Conservation (phyloP, 2,113 vertebrate genomes). For the Gulo gulo region DNA sequence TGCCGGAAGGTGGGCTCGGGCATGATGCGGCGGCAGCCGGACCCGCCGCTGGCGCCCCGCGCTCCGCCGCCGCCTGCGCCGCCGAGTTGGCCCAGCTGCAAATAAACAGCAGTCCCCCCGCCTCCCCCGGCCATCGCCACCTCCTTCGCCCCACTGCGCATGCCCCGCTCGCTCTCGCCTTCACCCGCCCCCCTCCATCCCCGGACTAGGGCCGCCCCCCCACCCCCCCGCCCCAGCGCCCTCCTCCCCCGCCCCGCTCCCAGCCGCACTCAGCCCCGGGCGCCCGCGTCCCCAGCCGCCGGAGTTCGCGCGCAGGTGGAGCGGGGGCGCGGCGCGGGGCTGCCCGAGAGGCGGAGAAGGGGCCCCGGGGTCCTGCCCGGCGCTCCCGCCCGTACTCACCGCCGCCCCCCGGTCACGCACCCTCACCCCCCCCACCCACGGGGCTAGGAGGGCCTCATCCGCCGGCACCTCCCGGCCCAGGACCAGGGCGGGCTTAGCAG, state of each 20-base stretch:
- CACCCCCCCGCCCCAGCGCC: too few species aligned
- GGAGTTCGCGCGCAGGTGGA: background rate
- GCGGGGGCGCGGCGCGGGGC: background rate
- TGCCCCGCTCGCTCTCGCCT: conserved; percentile 21
- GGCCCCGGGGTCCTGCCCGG: background rate
- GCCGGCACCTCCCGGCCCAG: background rate
- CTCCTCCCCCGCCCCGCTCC: background rate
- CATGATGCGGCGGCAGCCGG: conserved; percentile 81
- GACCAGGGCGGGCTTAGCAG: background rate
- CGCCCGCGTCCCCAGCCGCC: background rate
- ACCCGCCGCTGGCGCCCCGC: conserved; percentile 64
- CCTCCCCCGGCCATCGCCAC: conserved; percentile 68
- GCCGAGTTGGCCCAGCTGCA: conserved; percentile 74
- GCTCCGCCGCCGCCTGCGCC: conserved; percentile 66
- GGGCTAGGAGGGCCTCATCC: background rate
- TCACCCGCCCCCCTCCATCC: background rate
- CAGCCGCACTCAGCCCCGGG: background rate
- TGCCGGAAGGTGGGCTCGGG: conserved; percentile 41
- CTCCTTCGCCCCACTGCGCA: conserved; percentile 68
- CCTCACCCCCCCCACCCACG: background rate
- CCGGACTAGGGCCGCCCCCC: background rate
- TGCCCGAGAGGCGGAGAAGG: background rate
- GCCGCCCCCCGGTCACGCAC: too few species aligned
- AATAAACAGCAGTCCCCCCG: conserved; percentile 79
- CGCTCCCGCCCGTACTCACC: background rate